A percentile compares a stretch with the other conserved stretches of the same genome.
Evolutionary conservation across 1,140 invertebrate species (phyloP).

Genomic region (Aphis craccivora): DNA sequence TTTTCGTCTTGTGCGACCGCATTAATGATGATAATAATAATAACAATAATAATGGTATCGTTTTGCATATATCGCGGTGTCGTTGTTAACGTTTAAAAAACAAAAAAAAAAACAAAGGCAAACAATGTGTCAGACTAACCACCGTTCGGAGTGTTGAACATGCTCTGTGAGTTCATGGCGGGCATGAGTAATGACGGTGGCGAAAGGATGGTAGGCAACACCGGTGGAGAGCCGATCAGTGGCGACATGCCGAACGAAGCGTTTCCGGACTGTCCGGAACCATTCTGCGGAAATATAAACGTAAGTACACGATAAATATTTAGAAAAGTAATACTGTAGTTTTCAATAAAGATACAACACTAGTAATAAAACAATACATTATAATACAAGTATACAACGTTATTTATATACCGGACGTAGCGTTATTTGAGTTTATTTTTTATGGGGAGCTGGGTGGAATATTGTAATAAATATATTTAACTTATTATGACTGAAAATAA

Average conservation of each 20-base stretch:
- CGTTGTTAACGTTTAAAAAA: background rate
- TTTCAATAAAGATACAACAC: background rate
- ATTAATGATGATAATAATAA: background rate
- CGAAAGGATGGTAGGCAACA: slow-evolving; percentile 68
- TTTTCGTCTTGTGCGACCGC: slow-evolving; percentile 4
- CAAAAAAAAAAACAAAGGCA: background rate
- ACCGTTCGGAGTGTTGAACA: slow-evolving; percentile 45
- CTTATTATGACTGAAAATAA: background rate
- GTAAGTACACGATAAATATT: background rate
- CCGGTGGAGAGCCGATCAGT: slow-evolving; percentile 63
- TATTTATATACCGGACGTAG: background rate
- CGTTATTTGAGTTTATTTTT: too few relatives aligned
- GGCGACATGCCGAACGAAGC: slow-evolving; percentile 61
- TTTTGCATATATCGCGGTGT: background rate
- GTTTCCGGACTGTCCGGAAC: slow-evolving; percentile 40
- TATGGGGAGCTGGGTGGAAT: too few relatives aligned
- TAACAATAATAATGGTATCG: background rate
- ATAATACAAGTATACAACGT: background rate
- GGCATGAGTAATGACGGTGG: slow-evolving; percentile 73
- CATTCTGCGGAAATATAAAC: slow-evolving; percentile 31
- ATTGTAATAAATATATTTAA: background rate
- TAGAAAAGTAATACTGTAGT: background rate
- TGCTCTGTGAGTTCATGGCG: slow-evolving; percentile 59
- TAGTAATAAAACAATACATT: too few relatives aligned
- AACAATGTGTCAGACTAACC: slow-evolving; percentile 5